Conservation (phyloP, 2,888 invertebrate species). For the Ormyrus rosae region DNA sequence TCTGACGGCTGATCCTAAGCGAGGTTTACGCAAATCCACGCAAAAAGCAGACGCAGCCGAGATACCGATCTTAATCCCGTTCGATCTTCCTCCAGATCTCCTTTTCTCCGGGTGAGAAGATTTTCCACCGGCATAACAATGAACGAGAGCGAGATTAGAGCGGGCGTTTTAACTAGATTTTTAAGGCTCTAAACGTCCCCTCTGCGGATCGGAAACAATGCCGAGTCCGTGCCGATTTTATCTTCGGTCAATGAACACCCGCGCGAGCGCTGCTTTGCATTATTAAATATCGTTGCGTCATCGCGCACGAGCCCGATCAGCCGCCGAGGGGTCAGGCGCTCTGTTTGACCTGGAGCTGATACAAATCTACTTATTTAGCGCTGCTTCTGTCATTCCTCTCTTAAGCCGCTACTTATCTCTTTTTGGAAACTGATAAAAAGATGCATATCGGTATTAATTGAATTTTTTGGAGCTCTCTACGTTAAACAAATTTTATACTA, state of each 20-base stretch:
- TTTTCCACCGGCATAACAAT: slow-evolving; percentile 30
- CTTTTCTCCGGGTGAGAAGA: background rate
- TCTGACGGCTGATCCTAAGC: slow-evolving; percentile 20
- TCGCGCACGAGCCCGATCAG: slow-evolving; percentile 29
- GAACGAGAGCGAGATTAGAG: slow-evolving; percentile 4
- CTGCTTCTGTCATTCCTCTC: slow-evolving; percentile 5
- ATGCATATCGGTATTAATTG: too few relatives aligned
- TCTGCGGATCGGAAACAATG: slow-evolving; percentile 28
- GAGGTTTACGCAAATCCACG: slow-evolving; percentile 50
- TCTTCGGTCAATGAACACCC: slow-evolving; percentile 10
- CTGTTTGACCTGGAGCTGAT: slow-evolving; percentile 32
- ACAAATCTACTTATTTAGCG: slow-evolving; percentile 41
- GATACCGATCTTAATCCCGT: slow-evolving; percentile 48
- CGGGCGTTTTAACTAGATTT: slow-evolving; percentile 47
- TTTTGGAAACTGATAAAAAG: too few relatives aligned
- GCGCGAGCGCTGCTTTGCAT: slow-evolving; percentile 44
- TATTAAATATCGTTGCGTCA: slow-evolving; percentile 54
- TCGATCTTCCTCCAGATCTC: slow-evolving; percentile 23
- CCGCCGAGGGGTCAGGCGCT: too few relatives aligned
- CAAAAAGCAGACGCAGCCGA: slow-evolving; percentile 37
- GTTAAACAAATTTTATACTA: background rate
- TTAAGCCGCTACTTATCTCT: too few relatives aligned
- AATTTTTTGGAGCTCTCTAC: too few relatives aligned
- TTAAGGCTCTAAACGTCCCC: slow-evolving; percentile 13
- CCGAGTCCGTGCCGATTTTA: slow-evolving; percentile 22